Conservation (phyloP, 2,797 vertebrate genomes). For the Microctenopoma stevenorrisi region DNA sequence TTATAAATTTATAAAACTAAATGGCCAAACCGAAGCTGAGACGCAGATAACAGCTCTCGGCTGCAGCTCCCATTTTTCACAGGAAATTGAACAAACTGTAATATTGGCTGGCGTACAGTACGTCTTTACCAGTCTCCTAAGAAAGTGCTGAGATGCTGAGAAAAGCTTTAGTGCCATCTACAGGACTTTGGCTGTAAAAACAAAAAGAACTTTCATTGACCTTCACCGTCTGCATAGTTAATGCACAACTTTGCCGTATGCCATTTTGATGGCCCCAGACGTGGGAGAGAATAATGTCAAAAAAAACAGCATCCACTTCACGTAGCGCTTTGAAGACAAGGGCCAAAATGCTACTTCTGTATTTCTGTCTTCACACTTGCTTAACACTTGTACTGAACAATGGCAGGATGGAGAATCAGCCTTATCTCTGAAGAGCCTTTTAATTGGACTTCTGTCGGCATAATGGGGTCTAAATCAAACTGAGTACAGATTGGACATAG, state of each 20-base stretch:
- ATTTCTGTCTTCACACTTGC: slow-evolving; percentile 47
- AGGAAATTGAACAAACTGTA: slow-evolving; percentile 64
- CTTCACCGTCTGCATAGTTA: slow-evolving; percentile 69
- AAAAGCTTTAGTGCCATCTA: slow-evolving; percentile 75
- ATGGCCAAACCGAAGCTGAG: slow-evolving; percentile 21
- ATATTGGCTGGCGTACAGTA: slow-evolving; percentile 47
- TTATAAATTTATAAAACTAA: slow-evolving; percentile 18
- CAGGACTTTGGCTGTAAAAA: slow-evolving; percentile 52
- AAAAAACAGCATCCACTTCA: slow-evolving; percentile 42
- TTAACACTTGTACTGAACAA: slow-evolving; percentile 46
- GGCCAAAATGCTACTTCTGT: slow-evolving; percentile 22
- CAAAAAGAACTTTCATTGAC: slow-evolving; percentile 79
- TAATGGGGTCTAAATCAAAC: slow-evolving; percentile 71
- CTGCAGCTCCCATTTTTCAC: slow-evolving; percentile 51
- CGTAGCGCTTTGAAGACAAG: slow-evolving; percentile 35
- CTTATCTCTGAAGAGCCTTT: slow-evolving; percentile 61
- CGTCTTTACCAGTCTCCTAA: slow-evolving; percentile 20
- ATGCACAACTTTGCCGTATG: slow-evolving; percentile 55
- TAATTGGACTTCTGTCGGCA: slow-evolving; percentile 72
- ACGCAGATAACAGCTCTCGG: slow-evolving; percentile 43
- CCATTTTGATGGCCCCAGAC: slow-evolving; percentile 49
- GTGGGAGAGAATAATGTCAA: slow-evolving; percentile 33
- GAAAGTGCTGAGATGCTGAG: slow-evolving; percentile 1
- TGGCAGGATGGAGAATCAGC: slow-evolving; percentile 49
- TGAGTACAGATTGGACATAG: slow-evolving; percentile 61